A percentile compares a stretch with the other conserved stretches of the same genome.
phyloP scores from a whole-genome alignment of 2,888 invertebrate genomes.

The Andrena minutula region DNA sequence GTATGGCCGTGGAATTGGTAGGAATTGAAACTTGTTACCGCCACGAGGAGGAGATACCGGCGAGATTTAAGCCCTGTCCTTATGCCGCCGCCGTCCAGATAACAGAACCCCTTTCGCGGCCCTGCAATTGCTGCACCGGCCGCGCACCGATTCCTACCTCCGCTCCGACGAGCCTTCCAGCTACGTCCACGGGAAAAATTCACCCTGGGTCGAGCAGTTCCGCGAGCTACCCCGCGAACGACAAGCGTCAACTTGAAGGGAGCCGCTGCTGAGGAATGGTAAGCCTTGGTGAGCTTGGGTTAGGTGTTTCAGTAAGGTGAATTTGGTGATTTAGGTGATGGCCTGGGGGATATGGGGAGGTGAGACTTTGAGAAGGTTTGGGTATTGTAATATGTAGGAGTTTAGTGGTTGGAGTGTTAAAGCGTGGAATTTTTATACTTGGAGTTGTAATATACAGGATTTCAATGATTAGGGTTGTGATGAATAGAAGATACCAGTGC shows the following conservation, averaged over 20 bases:
- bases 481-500: too few species aligned
- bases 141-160: conserved; percentile 28
- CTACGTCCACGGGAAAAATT: conserved; percentile 12
- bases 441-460: too few species aligned
- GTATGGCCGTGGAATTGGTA: conserved; percentile 83
- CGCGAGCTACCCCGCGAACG: not conserved
- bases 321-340: not conserved
- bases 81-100: conserved; percentile 76
- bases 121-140: conserved; percentile 55
- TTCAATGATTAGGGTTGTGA: too few species aligned
- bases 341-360: too few species aligned
- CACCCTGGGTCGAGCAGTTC: not conserved
- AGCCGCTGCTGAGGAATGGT: not conserved
- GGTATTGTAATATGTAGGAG: too few species aligned
- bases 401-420: too few species aligned
- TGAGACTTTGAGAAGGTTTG: too few species aligned
- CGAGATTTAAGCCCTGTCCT: conserved; percentile 80
- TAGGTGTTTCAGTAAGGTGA: not conserved
- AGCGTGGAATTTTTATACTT: too few species aligned
- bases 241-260: not conserved
- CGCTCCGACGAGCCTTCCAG: not conserved
- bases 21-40: conserved; percentile 84
- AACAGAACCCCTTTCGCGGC: conserved; percentile 72
- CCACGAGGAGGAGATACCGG: conserved; percentile 78
- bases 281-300: too few species aligned